Percentiles rank a stretch among this genome's conserved stretches.
Evolutionary conservation across 2,888 invertebrate species (phyloP).

Genomic region (Synergus japonicus): DNA sequence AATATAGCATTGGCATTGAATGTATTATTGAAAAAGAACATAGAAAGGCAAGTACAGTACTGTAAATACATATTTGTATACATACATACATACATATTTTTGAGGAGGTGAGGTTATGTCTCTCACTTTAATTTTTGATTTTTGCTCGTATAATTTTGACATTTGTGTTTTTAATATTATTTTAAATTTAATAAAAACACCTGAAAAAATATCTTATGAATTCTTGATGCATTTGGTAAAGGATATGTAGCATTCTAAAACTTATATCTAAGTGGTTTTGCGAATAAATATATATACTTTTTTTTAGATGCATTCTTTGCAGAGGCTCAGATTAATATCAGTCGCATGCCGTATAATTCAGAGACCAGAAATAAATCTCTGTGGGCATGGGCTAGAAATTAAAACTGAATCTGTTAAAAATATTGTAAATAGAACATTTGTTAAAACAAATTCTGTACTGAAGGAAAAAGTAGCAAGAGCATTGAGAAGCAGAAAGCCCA

Average conservation of each 20-base stretch:
- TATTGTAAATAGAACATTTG: slow-evolving; percentile 55
- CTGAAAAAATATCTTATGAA: neutral
- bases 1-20: no score
- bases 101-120: neutral
- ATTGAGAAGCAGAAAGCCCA: slow-evolving; percentile 67
- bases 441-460: slow-evolving; percentile 50
- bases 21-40: no score
- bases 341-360: slow-evolving; percentile 48
- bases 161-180: neutral
- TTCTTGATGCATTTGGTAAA: neutral
- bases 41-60: no score
- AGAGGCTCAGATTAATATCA: slow-evolving; percentile 50
- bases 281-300: neutral
- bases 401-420: neutral
- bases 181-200: neutral
- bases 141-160: neutral
- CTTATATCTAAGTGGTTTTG: neutral
- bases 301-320: slow-evolving; percentile 64
- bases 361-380: slow-evolving; percentile 47
- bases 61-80: no score
- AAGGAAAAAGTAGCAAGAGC: slow-evolving; percentile 58
- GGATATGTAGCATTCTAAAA: neutral
- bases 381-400: neutral
- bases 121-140: neutral
- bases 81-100: neutral